phyloP scores from a whole-genome alignment of 2,113 vertebrate genomes.

The Lontra canadensis region DNA sequence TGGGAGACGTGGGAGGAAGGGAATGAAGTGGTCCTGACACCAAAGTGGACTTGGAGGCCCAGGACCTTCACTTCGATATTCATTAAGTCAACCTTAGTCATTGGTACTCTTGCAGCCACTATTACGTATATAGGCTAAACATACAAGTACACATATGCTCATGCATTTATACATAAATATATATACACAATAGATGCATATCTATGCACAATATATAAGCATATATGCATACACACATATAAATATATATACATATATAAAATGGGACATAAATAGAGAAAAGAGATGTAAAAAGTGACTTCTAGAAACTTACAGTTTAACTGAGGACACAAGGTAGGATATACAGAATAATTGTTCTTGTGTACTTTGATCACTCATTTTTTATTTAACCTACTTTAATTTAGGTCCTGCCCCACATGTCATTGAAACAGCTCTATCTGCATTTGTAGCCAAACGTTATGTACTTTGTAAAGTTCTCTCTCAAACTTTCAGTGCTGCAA shows the following conservation, averaged over 20 bases:
- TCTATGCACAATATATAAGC: background rate
- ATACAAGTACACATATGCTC: background rate
- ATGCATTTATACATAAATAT: background rate
- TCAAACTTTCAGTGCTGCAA: background rate
- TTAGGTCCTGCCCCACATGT: background rate
- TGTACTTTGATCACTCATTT: background rate
- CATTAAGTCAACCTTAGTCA: background rate
- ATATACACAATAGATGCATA: background rate
- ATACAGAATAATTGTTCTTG: background rate
- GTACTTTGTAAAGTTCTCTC: background rate
- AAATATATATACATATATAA: background rate
- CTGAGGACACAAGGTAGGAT: background rate
- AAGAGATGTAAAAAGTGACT: background rate
- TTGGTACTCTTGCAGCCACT: background rate
- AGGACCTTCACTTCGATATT: background rate
- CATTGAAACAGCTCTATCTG: background rate
- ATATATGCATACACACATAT: background rate
- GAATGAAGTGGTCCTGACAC: background rate
- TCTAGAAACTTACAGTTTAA: background rate
- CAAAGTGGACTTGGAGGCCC: background rate
- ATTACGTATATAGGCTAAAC: background rate
- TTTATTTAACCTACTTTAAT: background rate
- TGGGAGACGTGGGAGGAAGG: background rate
- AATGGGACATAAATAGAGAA: slow-evolving; percentile 4
- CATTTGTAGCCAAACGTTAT: background rate